These are phyloP conservation scores for Gobio gobio DNA, from an alignment of 2,113 vertebrate genomes.

Conservation along the genomic window DNA sequence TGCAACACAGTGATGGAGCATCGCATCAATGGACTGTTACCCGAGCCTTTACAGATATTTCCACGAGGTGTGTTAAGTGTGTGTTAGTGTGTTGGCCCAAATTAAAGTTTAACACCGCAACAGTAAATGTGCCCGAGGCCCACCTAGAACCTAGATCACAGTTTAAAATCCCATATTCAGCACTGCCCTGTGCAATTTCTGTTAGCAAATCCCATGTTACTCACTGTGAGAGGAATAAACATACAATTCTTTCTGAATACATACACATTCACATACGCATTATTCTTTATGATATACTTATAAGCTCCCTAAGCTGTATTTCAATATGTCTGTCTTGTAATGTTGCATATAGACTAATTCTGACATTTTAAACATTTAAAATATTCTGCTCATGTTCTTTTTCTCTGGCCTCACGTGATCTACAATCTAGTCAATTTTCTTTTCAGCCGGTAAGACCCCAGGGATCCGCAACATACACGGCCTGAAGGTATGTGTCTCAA, in stretches of 20 bases:
- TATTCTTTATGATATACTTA: background rate
- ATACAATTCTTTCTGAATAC: background rate
- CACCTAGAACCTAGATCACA: slow-evolving; percentile 8
- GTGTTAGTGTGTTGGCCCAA: background rate
- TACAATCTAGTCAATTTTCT: slow-evolving; percentile 99
- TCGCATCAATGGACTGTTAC: slow-evolving; percentile 91
- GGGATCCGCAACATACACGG: slow-evolving; percentile 99
- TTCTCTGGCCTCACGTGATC: slow-evolving; percentile 96
- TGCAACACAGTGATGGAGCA: slow-evolving; percentile 95
- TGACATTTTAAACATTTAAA: slow-evolving; percentile 82
- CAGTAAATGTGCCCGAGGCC: slow-evolving; percentile 12
- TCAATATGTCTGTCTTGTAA: slow-evolving; percentile 91
- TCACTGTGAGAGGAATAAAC: background rate
- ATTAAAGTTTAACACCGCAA: slow-evolving; percentile 35
- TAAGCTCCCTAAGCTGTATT: slow-evolving; percentile 75
- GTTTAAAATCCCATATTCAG: background rate
- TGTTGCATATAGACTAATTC: slow-evolving; percentile 91
- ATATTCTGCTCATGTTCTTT: slow-evolving; percentile 91
- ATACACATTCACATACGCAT: background rate
- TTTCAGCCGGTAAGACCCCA: slow-evolving; percentile 99
- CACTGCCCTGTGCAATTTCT: background rate
- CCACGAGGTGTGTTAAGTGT: slow-evolving; percentile 77
- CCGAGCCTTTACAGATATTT: slow-evolving; percentile 97
- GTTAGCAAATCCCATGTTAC: background rate
- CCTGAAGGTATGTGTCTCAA: slow-evolving; percentile 99